These are phyloP conservation scores for Chromoteleia sp. DNA, from an alignment of 2,888 invertebrate genomes.

Conservation along the genomic window DNA sequence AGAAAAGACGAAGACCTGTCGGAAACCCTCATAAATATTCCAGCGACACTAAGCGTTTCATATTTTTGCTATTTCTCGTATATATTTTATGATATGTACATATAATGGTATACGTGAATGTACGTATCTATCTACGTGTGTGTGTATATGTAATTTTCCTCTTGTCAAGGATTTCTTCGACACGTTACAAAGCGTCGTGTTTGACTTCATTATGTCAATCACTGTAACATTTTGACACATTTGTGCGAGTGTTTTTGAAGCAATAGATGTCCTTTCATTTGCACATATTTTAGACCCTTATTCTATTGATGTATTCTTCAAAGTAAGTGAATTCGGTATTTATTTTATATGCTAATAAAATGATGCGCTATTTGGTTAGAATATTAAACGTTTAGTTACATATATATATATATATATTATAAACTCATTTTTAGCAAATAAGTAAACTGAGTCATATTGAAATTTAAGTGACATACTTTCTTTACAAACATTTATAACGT, in stretches of 20 bases:
- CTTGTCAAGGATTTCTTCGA: conserved; percentile 28
- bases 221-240: conserved; percentile 31
- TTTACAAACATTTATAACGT: too few species aligned
- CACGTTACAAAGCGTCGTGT: conserved; percentile 34
- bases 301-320: too few species aligned
- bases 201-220: conserved; percentile 55
- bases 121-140: too few species aligned
- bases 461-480: too few species aligned
- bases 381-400: too few species aligned
- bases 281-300: neutral
- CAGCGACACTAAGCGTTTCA: conserved; percentile 61
- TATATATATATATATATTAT: too few species aligned
- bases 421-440: too few species aligned
- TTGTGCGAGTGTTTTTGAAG: conserved; percentile 15
- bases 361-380: too few species aligned
- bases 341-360: too few species aligned
- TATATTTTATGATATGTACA: conserved; percentile 31
- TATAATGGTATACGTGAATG: neutral
- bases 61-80: conserved; percentile 66
- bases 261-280: conserved; percentile 16
- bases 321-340: too few species aligned
- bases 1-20: conserved; percentile 41
- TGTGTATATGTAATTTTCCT: too few species aligned
- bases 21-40: conserved; percentile 67
- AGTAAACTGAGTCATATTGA: too few species aligned